These are phyloP conservation scores for Etheostoma cragini DNA, from an alignment of 2,113 vertebrate genomes.

Conservation along the genomic window DNA sequence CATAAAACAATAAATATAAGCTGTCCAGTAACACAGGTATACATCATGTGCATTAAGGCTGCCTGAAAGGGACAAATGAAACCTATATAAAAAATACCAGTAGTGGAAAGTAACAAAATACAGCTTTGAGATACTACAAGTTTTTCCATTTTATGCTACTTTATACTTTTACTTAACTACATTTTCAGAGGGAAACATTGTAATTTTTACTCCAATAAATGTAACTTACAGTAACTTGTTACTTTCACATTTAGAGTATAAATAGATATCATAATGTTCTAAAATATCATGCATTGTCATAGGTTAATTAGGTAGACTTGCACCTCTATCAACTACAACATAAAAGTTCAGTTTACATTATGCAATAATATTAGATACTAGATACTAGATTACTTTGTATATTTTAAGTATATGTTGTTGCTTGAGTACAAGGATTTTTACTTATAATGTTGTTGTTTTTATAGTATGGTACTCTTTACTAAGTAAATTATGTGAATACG, in stretches of 20 bases:
- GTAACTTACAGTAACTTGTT: neutral
- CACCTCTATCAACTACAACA: neutral
- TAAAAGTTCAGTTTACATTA: neutral
- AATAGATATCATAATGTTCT: neutral
- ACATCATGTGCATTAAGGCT: neutral
- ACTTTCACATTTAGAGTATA: neutral
- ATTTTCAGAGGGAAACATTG: neutral
- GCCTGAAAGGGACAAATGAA: constrained; percentile 14
- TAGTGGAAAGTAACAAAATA: neutral
- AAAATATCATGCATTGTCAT: neutral
- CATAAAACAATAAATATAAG: constrained; percentile 60
- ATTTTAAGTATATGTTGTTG: neutral
- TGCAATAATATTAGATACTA: no score
- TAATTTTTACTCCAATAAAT: neutral
- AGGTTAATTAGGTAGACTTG: neutral
- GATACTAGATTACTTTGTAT: neutral
- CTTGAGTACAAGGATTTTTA: neutral
- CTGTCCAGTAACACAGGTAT: constrained; percentile 36
- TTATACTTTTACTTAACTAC: neutral
- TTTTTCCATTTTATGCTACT: neutral
- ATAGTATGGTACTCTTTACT: constrained; percentile 19
- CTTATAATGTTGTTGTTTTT: neutral
- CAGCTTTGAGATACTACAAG: neutral
- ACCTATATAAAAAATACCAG: constrained; percentile 5
- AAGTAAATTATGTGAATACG: constrained; percentile 1